A percentile compares a stretch with the other conserved stretches of the same genome.
Conservation (phyloP, 2,888 invertebrate genomes). For the Erebia epiphron region DNA sequence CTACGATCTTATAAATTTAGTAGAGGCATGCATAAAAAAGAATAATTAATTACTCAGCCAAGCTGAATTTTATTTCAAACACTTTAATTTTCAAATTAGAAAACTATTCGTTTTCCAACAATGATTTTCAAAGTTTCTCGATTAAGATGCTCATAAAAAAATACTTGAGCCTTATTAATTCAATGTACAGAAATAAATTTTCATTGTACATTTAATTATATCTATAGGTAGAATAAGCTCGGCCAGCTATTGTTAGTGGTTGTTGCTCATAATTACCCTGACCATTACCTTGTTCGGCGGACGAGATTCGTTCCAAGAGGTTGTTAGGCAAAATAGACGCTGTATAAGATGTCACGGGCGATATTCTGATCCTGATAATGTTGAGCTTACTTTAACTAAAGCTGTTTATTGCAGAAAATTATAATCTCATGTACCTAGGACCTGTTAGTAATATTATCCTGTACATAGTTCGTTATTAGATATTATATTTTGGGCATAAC, state of each 20-base stretch:
- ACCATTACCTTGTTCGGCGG: constrained; percentile 80
- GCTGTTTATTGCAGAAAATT: constrained; percentile 45
- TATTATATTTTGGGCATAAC: no score
- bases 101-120: no score
- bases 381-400: constrained; percentile 60
- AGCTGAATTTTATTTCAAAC: neutral
- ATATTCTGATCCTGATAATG: constrained; percentile 65
- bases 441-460: neutral
- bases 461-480: no score
- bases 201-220: neutral
- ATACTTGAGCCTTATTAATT: neutral
- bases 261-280: constrained; percentile 80
- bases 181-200: constrained; percentile 1
- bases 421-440: neutral
- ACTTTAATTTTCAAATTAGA: no score
- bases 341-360: constrained; percentile 66
- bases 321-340: constrained; percentile 72
- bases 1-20: neutral
- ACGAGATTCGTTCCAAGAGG: constrained; percentile 73
- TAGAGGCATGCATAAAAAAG: neutral
- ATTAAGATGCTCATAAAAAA: no score
- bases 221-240: constrained; percentile 61
- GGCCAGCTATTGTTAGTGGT: constrained; percentile 80
- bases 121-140: no score
- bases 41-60: neutral